Percentiles rank a stretch among this genome's conserved stretches.
Evolutionary conservation across 2,113 vertebrate species (phyloP).

Genomic region (Sarotherodon lohbergeri): DNA sequence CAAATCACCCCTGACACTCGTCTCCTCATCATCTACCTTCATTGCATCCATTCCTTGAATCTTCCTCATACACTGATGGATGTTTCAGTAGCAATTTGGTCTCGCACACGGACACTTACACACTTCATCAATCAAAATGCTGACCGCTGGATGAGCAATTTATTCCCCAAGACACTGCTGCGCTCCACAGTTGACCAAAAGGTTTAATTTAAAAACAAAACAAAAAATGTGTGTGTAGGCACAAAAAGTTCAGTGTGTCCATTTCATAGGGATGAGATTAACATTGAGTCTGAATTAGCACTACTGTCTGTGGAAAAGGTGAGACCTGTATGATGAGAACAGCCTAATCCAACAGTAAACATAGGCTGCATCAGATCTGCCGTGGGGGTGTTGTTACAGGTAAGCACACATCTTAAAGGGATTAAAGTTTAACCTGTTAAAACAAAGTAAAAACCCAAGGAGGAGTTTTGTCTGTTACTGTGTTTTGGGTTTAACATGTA

Average conservation of each 20-base stretch:
- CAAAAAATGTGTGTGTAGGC: neutral
- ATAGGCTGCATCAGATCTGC: neutral
- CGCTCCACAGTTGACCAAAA: neutral
- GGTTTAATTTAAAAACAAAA: rapidly evolving
- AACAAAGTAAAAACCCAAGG: neutral
- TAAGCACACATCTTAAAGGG: neutral
- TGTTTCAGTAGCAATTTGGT: neutral
- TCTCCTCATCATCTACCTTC: neutral
- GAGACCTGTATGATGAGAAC: neutral
- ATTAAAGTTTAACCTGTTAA: neutral
- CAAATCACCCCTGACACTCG: neutral
- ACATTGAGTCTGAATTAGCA: neutral
- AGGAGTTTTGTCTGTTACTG: neutral
- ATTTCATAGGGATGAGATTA: neutral
- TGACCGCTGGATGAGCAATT: neutral
- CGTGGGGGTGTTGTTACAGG: neutral
- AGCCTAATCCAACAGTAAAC: neutral
- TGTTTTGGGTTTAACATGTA: neutral
- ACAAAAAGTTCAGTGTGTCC: neutral
- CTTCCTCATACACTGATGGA: neutral
- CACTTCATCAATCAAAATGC: neutral
- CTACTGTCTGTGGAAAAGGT: neutral
- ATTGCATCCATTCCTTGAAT: neutral
- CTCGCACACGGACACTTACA: neutral
- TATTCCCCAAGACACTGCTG: neutral